Percentiles rank a stretch among this genome's conserved stretches.
These are phyloP conservation scores for Nestor notabilis DNA, from an alignment of 2,113 vertebrate genomes.

Conservation along the genomic window DNA sequence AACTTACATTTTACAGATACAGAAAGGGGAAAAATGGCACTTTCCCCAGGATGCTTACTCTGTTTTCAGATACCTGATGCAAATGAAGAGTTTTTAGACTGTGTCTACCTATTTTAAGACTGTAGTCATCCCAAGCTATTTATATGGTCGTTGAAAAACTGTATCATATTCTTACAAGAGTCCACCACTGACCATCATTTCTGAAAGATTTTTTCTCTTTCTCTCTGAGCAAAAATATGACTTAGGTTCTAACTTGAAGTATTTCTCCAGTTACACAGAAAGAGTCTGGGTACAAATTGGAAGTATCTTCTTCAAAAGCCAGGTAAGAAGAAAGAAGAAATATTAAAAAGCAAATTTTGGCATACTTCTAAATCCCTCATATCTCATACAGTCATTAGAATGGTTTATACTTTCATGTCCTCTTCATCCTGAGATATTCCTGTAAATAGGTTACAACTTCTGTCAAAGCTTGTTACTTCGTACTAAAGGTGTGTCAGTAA, in stretches of 20 bases:
- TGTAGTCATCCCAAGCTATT: not conserved
- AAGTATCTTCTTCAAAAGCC: not conserved
- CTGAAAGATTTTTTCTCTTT: not conserved
- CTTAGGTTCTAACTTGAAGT: not conserved
- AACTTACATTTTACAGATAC: not conserved
- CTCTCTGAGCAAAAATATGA: not conserved
- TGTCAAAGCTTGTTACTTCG: not conserved
- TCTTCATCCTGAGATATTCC: not conserved
- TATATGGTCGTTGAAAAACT: not conserved
- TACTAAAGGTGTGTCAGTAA: not conserved
- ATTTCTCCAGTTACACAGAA: not conserved
- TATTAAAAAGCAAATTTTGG: not conserved
- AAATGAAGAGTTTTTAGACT: not conserved
- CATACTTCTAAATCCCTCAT: not conserved
- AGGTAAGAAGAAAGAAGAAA: not conserved
- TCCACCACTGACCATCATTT: not conserved
- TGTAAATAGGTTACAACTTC: not conserved
- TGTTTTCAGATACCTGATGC: not conserved
- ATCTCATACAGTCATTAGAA: not conserved
- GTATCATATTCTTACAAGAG: not conserved
- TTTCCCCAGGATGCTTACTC: not conserved
- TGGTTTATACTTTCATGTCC: not conserved
- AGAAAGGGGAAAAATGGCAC: not conserved
- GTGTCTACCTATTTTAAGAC: not conserved
- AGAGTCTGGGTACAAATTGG: not conserved